A percentile compares a stretch with the other conserved stretches of the same genome.
Conservation (phyloP, 2,888 invertebrate genomes). For the Phlogophora meticulosa region DNA sequence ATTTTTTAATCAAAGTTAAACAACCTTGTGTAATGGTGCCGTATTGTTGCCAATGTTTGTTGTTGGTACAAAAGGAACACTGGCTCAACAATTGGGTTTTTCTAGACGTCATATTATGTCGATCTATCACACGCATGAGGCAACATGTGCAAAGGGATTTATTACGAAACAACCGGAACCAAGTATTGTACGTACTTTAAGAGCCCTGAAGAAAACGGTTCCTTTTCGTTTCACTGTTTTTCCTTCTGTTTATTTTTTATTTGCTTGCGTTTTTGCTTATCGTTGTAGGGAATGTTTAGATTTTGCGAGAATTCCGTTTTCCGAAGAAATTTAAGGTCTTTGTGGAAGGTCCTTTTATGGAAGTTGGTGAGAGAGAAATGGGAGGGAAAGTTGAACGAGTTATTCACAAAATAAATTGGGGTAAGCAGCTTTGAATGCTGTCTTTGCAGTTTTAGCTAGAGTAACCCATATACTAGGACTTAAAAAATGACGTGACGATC, state of each 20-base stretch:
- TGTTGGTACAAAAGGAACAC: constrained; percentile 14
- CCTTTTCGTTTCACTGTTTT: constrained; percentile 40
- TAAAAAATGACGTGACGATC: too few relatives aligned
- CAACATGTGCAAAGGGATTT: constrained; percentile 70
- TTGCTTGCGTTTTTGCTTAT: constrained; percentile 51
- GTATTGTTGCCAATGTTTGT: too few relatives aligned
- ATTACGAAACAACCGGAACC: constrained; percentile 69
- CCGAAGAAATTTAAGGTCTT: constrained; percentile 30
- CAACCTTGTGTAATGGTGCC: too few relatives aligned
- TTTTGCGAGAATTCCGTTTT: constrained; percentile 39
- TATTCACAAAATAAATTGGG: constrained; percentile 28
- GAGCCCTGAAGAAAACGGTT: constrained; percentile 39
- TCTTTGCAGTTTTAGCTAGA: constrained; percentile 2
- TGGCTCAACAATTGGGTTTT: constrained; percentile 36
- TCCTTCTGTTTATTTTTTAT: constrained; percentile 51
- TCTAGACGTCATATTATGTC: constrained; percentile 65
- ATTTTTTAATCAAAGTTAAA: too few relatives aligned
- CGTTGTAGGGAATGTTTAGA: constrained; percentile 48
- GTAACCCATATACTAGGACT: neutral
- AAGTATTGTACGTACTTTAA: constrained; percentile 44
- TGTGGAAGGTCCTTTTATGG: constrained; percentile 22
- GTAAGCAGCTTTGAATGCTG: constrained; percentile 18
- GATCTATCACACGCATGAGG: constrained; percentile 68
- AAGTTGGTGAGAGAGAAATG: constrained; percentile 11
- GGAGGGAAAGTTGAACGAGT: constrained; percentile 16